Conservation (phyloP, 2,113 vertebrate genomes). For the Oryzias melastigma region DNA sequence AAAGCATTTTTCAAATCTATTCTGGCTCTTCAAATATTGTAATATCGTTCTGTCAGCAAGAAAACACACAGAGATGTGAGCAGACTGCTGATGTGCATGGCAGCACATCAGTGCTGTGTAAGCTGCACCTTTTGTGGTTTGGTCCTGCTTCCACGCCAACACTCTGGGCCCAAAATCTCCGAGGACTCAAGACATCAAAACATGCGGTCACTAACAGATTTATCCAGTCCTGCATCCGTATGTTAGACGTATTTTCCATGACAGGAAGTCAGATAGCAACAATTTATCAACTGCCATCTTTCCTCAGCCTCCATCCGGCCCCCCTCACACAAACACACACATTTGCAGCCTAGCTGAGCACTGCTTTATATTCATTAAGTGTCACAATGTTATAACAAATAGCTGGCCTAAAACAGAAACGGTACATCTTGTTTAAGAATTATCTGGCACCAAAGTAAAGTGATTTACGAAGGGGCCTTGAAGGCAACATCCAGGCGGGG, state of each 20-base stretch:
- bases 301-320: conserved; percentile 18
- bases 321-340: conserved; percentile 23
- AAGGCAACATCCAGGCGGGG: conserved; percentile 36
- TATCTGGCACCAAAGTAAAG: conserved; percentile 45
- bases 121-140: conserved; percentile 14
- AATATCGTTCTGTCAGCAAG: conserved; percentile 17
- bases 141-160: not conserved
- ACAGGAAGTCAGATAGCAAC: conserved; percentile 49
- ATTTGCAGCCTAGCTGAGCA: conserved; percentile 36
- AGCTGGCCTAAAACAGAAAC: conserved; percentile 51
- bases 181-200: conserved; percentile 20
- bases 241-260: conserved; percentile 33
- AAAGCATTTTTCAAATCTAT: conserved; percentile 14
- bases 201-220: conserved; percentile 29
- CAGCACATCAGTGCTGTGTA: conserved; percentile 14
- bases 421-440: conserved; percentile 60
- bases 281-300: conserved; percentile 59
- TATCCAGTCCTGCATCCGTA: conserved; percentile 45
- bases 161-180: conserved; percentile 13
- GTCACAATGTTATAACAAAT: conserved; percentile 60
- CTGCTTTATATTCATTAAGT: conserved; percentile 71
- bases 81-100: conserved; percentile 13
- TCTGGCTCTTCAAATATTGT: conserved; percentile 13
- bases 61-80: conserved; percentile 8
- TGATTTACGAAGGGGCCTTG: conserved; percentile 39